Percentiles rank a stretch among this genome's conserved stretches.
phyloP scores from a whole-genome alignment of 2,113 vertebrate species.

The Archilochus colubris region DNA sequence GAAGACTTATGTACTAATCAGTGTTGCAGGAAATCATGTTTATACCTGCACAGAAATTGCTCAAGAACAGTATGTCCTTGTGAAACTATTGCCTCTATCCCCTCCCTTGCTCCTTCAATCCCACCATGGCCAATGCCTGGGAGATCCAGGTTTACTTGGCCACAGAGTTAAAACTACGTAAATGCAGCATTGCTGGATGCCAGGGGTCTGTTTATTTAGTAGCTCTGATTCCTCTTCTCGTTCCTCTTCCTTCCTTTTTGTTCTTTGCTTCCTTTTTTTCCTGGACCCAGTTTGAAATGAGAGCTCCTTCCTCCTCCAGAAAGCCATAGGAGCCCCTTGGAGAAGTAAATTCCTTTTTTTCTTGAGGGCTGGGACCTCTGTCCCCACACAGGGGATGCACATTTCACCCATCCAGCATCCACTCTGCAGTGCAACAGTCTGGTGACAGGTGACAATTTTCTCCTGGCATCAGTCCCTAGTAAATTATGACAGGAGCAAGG shows the following conservation, averaged over 20 bases:
- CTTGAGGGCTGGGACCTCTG: neutral
- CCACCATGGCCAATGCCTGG: neutral
- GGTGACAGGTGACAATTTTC: neutral
- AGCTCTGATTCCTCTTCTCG: neutral
- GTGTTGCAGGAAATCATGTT: slow-evolving; percentile 38
- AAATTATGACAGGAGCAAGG: neutral
- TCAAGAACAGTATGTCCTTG: slow-evolving; percentile 45
- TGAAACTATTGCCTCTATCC: neutral
- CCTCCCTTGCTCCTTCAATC: neutral
- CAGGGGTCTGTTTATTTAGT: neutral
- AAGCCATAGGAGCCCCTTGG: neutral
- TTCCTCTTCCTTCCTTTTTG: neutral
- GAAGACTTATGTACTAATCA: neutral
- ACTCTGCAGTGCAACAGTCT: neutral
- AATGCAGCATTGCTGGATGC: neutral
- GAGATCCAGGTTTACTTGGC: neutral
- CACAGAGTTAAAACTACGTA: neutral
- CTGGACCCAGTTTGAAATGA: neutral
- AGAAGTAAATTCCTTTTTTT: neutral
- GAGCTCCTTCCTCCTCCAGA: accelerated
- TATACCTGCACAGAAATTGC: slow-evolving; percentile 63
- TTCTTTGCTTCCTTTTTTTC: neutral
- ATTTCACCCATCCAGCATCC: neutral
- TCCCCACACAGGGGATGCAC: neutral
- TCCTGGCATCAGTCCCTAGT: neutral